Conservation (phyloP, 1,140 invertebrate species). For the Triops cancriformis region DNA sequence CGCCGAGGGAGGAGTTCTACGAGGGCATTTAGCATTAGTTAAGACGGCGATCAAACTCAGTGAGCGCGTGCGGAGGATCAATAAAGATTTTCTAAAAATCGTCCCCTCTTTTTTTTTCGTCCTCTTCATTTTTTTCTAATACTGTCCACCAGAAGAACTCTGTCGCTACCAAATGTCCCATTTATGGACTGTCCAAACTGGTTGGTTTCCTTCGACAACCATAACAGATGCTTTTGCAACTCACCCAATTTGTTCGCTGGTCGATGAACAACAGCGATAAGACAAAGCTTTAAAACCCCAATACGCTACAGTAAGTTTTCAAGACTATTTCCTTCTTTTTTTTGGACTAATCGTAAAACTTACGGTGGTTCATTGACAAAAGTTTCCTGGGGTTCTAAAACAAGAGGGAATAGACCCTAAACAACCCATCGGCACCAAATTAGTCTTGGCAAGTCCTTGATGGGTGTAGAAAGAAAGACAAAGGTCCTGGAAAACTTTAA, state of each 20-base stretch:
- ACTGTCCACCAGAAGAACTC: neutral
- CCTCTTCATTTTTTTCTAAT: neutral
- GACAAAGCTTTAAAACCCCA: neutral
- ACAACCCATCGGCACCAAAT: slow-evolving; percentile 9
- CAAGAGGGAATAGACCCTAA: neutral
- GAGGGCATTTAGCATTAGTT: neutral
- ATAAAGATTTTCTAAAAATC: neutral
- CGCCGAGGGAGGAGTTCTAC: neutral
- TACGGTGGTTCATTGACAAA: neutral
- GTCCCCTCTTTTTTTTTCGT: neutral
- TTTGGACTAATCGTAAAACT: neutral
- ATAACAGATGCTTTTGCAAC: neutral
- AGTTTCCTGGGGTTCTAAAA: neutral
- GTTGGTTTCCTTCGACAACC: neutral
- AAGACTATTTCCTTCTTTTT: neutral
- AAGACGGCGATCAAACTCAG: neutral
- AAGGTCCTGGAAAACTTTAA: neutral
- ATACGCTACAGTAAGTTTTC: neutral
- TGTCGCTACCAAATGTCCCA: neutral
- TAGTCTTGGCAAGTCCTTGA: slow-evolving; percentile 4
- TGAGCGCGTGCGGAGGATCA: neutral
- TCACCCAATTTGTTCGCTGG: neutral
- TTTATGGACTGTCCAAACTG: neutral
- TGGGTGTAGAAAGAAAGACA: neutral
- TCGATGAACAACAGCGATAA: neutral